These are phyloP conservation scores for Tineola bisselliella DNA, from an alignment of 2,888 invertebrate genomes.

Conservation along the genomic window DNA sequence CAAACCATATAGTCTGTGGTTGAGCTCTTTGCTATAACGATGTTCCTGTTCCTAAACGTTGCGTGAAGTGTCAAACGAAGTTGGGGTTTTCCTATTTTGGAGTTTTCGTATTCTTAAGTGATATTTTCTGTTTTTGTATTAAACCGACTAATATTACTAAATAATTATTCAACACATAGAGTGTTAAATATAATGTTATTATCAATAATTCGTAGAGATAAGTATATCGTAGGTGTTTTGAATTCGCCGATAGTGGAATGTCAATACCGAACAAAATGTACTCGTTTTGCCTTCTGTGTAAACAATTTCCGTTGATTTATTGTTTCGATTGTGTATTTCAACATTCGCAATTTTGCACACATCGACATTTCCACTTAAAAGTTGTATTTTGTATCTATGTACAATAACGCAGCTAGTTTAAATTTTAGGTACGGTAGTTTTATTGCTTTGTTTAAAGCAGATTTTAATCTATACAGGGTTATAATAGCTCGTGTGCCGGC, in stretches of 20 bases:
- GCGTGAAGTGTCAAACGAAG: neutral
- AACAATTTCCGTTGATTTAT: constrained; percentile 35
- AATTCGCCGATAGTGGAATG: constrained; percentile 1
- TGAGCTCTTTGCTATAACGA: neutral
- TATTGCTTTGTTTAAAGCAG: neutral
- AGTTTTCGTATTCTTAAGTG: neutral
- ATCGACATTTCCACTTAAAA: neutral
- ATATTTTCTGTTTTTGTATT: neutral
- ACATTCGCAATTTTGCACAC: constrained; percentile 23
- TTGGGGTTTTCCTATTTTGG: neutral
- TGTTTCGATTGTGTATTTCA: constrained; percentile 18
- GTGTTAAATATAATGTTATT: neutral
- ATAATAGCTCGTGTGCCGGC: neutral
- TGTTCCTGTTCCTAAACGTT: neutral
- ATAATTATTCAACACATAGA: neutral
- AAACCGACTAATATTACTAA: neutral
- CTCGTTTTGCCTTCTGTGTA: constrained; percentile 28
- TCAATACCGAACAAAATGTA: constrained; percentile 1
- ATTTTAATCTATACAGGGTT: neutral
- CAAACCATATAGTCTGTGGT: too few species aligned
- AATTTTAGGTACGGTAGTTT: neutral
- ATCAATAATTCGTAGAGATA: neutral
- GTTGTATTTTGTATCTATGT: neutral
- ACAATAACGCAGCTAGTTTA: neutral
- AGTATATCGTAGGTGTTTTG: neutral